Percentiles rank a stretch among this genome's conserved stretches.
Evolutionary conservation across 1,140 invertebrate genomes (phyloP).

Genomic region (Drosophila biarmipes): DNA sequence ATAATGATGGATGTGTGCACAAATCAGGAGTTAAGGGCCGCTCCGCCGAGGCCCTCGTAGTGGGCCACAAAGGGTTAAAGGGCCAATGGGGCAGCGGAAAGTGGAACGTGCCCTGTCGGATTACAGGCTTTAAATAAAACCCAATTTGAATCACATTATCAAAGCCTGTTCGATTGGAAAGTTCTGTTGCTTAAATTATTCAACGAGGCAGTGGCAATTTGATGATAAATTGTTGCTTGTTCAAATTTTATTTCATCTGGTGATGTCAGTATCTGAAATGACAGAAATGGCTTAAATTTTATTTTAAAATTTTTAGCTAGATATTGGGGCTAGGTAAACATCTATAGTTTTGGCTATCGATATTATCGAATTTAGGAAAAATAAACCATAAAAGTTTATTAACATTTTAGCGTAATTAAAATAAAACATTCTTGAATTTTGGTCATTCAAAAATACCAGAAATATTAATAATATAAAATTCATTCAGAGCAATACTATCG

Average conservation of each 20-base stretch:
- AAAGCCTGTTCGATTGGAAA: conserved; percentile 8
- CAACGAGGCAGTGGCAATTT: conserved; percentile 5
- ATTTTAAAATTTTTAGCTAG: too few relatives aligned
- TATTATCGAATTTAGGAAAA: background rate
- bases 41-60: background rate
- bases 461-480: too few relatives aligned
- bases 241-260: too few relatives aligned
- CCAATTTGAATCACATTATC: conserved; percentile 18
- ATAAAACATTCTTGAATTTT: too few relatives aligned
- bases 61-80: conserved; percentile 21
- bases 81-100: conserved; percentile 16
- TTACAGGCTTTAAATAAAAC: conserved; percentile 15
- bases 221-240: background rate
- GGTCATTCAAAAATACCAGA: too few relatives aligned
- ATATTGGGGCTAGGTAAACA: too few relatives aligned
- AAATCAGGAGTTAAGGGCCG: conserved; percentile 19
- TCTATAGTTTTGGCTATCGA: too few relatives aligned
- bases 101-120: conserved; percentile 9
- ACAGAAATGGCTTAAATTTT: too few relatives aligned
- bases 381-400: too few relatives aligned
- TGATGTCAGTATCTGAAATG: too few relatives aligned
- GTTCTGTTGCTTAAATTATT: background rate
- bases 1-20: conserved; percentile 34
- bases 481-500: too few relatives aligned
- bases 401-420: too few relatives aligned